Evolutionary conservation across 1,140 invertebrate genomes (phyloP), one percentile per base, ranked within the genome.

Genomic region (Oedothorax gibbosus): DNA sequence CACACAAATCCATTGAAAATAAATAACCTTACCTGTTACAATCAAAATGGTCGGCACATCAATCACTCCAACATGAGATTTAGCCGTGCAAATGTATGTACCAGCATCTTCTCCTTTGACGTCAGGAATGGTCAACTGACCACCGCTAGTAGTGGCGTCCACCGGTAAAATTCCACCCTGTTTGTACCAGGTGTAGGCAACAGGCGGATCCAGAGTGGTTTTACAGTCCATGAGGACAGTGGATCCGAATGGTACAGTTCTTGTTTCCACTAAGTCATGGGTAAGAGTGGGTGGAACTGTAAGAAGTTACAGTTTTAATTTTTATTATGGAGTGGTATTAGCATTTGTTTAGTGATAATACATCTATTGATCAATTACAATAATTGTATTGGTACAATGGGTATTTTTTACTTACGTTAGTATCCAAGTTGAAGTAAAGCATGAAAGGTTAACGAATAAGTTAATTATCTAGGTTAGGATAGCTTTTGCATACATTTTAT

Each of bases 31-130:
- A 82, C 88, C 89, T 50, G 88, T 89, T 10, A 90, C 88, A 54
- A 88, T 85, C 4, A 97, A 89, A 49, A 96, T 92, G 3, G 93
- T 94, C 2, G 94, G 93, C 75, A 93, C 91, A 83, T 94, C 93
- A 11, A 92, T 89, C 12, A 90, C 92, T 0, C 90, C 89, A 12
- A 73, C 66, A 51, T 49, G 73, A 88, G 94, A 95, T 54, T 90
- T 92, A 1, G 94, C 95, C 10, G 93, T 93, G 89, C 97, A 99
- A 12, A 96, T 92, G 89, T 98, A 99, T 0, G 93, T 94, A 35
- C 97, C 97, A 0, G 96, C 95, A 89, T 98, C 96, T 20, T 93
- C 92, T 79, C 92, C 93, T n/a, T 92, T 93, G 0, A 92, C 89
- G 81, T 92, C 90, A 6, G 89, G 90, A 57, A 93, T 91, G 2